Base-by-base conservation (phyloP, 2,797 vertebrate species). In the Glyptemys insculpta region DNA sequence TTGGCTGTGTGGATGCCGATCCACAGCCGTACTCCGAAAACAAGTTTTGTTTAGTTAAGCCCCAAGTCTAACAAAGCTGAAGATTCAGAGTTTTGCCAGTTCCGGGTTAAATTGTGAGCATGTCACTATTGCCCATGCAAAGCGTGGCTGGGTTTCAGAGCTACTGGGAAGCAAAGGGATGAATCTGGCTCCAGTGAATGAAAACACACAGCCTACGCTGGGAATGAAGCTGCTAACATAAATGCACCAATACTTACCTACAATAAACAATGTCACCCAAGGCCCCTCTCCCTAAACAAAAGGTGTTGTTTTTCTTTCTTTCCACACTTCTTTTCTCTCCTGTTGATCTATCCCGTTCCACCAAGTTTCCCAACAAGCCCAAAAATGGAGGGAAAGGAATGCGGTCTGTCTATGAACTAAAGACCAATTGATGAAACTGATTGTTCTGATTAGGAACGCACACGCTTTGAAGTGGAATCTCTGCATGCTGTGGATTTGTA, bases 11-110 rank as follows among this genome's bases (percentile, higher is more conserved):
- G 14, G 81, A 79, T 0, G 1, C 34, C 49, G 87, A 79, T 59
- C 65, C 78, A 79, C 23, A 2, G 83, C 89, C 53, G 78, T 91
- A 78, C 86, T 94, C 86, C 82, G 92, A 96, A 96, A 96, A 86
- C 1, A 34, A 95, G 88, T 92, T 96, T 96, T 97, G 95, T 97
- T 97, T 96, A 97, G 96, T 95, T 95, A 97, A 97, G 96, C 96
- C 94, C 89, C 95, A 96, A 80, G 87, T 96, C 96, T 93, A 96
- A 96, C 93, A 92, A 95, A 88, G 94, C 94, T 25, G 88, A 96
- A 94, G 95, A 88, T 62, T 65, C 93, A 0, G 83, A 84, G 86
- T 85, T 97, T 89, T 57, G 89, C 74, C 68, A 91, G 93, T 41
- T 89, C 84, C 57, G 54, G 52, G n/a, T 59, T 0, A 16, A 93